Conservation (phyloP, 2,888 invertebrate species). For the Patella pellucida region DNA sequence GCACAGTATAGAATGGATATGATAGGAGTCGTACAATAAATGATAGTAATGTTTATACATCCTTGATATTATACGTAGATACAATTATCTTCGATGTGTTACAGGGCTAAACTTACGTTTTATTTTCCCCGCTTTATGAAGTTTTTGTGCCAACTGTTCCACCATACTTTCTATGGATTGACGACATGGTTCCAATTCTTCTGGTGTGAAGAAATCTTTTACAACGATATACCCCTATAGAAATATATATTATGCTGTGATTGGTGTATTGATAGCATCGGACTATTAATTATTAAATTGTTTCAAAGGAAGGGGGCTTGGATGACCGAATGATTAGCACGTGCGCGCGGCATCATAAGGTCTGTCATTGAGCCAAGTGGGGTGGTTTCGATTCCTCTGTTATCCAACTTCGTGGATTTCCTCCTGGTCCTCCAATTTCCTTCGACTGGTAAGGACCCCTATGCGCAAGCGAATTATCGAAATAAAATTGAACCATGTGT, state of each 20-base stretch:
- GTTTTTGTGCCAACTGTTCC: slow-evolving; percentile 48
- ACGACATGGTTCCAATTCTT: slow-evolving; percentile 49
- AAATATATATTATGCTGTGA: background rate
- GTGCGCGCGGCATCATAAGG: background rate
- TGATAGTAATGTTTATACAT: background rate
- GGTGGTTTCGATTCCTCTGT: too few relatives aligned
- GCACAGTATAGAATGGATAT: too few relatives aligned
- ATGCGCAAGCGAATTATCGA: too few relatives aligned
- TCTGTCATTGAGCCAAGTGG: background rate
- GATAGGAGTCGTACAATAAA: too few relatives aligned
- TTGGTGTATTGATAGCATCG: background rate
- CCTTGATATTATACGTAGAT: background rate
- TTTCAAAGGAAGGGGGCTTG: background rate
- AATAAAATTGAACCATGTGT: too few relatives aligned
- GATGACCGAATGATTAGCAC: background rate
- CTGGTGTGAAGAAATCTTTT: slow-evolving; percentile 48
- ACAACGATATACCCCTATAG: slow-evolving; percentile 53
- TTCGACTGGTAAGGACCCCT: too few relatives aligned
- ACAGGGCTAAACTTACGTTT: slow-evolving; percentile 35
- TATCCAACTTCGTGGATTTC: too few relatives aligned
- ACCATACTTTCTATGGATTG: slow-evolving; percentile 50
- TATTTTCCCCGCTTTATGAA: slow-evolving; percentile 52
- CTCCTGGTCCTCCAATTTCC: too few relatives aligned
- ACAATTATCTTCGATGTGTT: background rate
- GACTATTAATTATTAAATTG: background rate